Evolutionary conservation across 1,140 invertebrate genomes (phyloP), one percentile per base, ranked within the genome.

Genomic region (Zaprionus vittiger): DNA sequence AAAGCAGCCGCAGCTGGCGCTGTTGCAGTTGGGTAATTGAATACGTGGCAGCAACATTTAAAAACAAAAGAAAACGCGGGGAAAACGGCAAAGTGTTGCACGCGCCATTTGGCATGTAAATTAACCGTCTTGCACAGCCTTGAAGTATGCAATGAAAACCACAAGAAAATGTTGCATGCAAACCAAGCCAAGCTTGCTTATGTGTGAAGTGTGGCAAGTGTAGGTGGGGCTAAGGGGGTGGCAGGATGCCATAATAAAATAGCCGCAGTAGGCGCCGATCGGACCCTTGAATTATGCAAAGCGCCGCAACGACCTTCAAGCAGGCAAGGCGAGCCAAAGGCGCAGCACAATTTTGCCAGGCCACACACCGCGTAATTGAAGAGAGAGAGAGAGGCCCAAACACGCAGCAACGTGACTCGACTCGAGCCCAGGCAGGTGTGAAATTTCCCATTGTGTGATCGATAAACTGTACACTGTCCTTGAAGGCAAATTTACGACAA

Each of bases 371-470:
- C 41, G 41, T 47, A 47, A 47, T 47, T 47, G n/a, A 47, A 47
- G n/a, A 47, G 41, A 34, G 31, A 2, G 28, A 28, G 6, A 31
- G 28, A 2, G 9, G 7, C n/a, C 41, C 7, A 7, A 47, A 47
- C 47, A 52, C 47, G 47, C 47, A 52, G 47, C 47, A 17, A 52
- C 47, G 47, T 20, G 20, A 52, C 17, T 47, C 11, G 47, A 52
- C 47, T 24, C 12, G 20, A 5, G 11, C 9, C 9, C 31, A 34
- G 31, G 47, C 87, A 84, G 78, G 84, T 87, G 84, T 90, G 75
- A 87, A 84, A 81, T 84, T 87, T 87, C 84, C 81, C 84, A 89
- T 89, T 89, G 84, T 87, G 78, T 87, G 84, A 87, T 87, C 84
- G 84, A 87, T 87, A 87, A 87, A 87, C 64, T 81, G 74, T 65